phyloP scores from a whole-genome alignment of 2,888 invertebrate species.

The Nectonema munidae region DNA sequence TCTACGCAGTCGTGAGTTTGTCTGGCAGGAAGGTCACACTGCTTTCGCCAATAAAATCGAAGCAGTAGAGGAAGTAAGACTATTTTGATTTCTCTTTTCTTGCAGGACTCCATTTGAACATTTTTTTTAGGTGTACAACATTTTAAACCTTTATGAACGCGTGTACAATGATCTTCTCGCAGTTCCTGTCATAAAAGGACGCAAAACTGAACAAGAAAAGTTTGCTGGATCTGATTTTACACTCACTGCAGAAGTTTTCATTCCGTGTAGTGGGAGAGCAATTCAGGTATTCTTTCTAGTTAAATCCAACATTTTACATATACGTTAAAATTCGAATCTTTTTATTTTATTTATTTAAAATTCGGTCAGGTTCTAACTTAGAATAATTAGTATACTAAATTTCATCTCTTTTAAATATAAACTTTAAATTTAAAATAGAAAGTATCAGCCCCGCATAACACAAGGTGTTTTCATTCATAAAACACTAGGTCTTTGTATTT shows the following conservation, averaged over 20 bases:
- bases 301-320: background rate
- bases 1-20: slow-evolving; percentile 74
- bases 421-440: too few relatives aligned
- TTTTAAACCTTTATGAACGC: slow-evolving; percentile 45
- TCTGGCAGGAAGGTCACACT: slow-evolving; percentile 98
- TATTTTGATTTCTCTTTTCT: background rate
- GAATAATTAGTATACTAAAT: slow-evolving; percentile 12
- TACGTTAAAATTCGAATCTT: too few relatives aligned
- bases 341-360: background rate
- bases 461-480: too few relatives aligned
- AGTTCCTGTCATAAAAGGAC: slow-evolving; percentile 68
- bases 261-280: slow-evolving; percentile 62
- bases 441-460: too few relatives aligned
- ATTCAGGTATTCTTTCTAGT: slow-evolving; percentile 34
- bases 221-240: slow-evolving; percentile 93
- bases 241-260: slow-evolving; percentile 74
- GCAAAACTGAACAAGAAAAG: slow-evolving; percentile 91
- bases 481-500: too few relatives aligned
- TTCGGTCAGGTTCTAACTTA: too few relatives aligned
- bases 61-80: slow-evolving; percentile 49
- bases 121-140: slow-evolving; percentile 25
- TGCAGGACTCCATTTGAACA: too few relatives aligned
- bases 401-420: background rate
- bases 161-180: slow-evolving; percentile 66
- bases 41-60: slow-evolving; percentile 51